phyloP scores from a whole-genome alignment of 2,113 vertebrate genomes.

The Pachypanchax playfairii region DNA sequence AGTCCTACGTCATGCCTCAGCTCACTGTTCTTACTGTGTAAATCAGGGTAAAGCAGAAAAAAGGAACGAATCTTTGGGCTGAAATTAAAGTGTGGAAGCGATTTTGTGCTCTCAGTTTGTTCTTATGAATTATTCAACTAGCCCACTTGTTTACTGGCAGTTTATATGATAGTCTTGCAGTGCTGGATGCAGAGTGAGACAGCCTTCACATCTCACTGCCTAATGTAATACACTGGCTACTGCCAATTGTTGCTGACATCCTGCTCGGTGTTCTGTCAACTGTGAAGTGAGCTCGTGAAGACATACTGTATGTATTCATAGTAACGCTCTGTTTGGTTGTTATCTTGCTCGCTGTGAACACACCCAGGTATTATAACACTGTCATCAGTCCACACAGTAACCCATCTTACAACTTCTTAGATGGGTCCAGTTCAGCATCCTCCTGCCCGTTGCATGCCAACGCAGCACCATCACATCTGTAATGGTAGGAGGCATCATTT shows the following conservation, averaged over 20 bases:
- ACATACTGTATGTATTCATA: constrained; percentile 45
- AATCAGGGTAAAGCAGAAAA: constrained; percentile 27
- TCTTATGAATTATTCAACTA: constrained; percentile 74
- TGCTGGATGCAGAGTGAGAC: constrained; percentile 55
- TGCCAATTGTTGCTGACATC: constrained; percentile 71
- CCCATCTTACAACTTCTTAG: constrained; percentile 31
- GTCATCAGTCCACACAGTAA: constrained; percentile 13
- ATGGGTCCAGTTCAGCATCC: constrained; percentile 31
- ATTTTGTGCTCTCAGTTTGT: constrained; percentile 65
- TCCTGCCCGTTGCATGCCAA: constrained; percentile 26
- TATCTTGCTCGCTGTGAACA: constrained; percentile 23
- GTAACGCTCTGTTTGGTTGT: constrained; percentile 27
- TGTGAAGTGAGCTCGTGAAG: constrained; percentile 57
- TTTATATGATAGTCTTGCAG: constrained; percentile 60
- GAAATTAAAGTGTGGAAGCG: constrained; percentile 52
- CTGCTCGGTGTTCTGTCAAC: constrained; percentile 69
- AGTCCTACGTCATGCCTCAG: constrained; percentile 15
- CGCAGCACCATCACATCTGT: constrained; percentile 38
- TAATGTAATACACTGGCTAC: constrained; percentile 48
- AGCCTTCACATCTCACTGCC: constrained; percentile 42
- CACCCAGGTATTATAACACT: constrained; percentile 8
- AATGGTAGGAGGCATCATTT: constrained; percentile 21
- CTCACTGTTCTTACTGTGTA: constrained; percentile 14
- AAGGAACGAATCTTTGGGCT: constrained; percentile 7
- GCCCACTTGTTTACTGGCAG: constrained; percentile 75